phyloP scores from a whole-genome alignment of 2,113 vertebrate genomes.

The Eolophus roseicapilla region DNA sequence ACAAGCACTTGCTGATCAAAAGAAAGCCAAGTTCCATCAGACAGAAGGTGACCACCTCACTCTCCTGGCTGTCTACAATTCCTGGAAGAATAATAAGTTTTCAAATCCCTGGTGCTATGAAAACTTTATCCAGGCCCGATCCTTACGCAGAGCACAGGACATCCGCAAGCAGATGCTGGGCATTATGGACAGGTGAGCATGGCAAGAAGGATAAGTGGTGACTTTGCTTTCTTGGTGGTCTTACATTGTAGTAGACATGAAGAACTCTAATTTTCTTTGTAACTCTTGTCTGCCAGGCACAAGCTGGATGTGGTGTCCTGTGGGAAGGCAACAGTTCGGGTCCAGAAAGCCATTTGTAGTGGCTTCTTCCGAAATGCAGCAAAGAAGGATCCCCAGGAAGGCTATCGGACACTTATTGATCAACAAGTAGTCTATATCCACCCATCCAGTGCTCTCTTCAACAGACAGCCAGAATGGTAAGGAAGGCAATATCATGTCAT shows the following conservation, averaged over 20 bases:
- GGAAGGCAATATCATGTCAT: accelerated
- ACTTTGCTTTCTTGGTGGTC: not conserved
- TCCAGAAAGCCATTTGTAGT: slow-evolving; percentile 98
- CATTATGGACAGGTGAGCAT: slow-evolving; percentile 93
- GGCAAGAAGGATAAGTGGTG: not conserved
- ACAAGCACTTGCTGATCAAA: slow-evolving; percentile 96
- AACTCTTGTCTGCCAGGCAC: slow-evolving; percentile 74
- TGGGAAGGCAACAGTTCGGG: slow-evolving; percentile 94
- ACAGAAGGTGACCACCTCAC: slow-evolving; percentile 97
- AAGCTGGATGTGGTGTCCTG: slow-evolving; percentile 98
- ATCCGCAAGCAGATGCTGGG: slow-evolving; percentile 99
- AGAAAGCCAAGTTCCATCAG: slow-evolving; percentile 99
- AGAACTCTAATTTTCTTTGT: not conserved
- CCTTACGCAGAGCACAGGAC: slow-evolving; percentile 91
- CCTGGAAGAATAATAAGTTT: slow-evolving; percentile 99
- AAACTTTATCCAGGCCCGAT: slow-evolving; percentile 97
- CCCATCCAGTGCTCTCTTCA: slow-evolving; percentile 96
- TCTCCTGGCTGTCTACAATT: slow-evolving; percentile 97
- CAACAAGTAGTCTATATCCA: slow-evolving; percentile 99
- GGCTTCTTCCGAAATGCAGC: slow-evolving; percentile 98
- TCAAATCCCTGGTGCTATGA: slow-evolving; percentile 99
- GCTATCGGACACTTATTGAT: slow-evolving; percentile 95
- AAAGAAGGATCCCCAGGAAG: slow-evolving; percentile 98
- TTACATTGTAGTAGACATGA: not conserved
- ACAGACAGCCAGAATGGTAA: slow-evolving; percentile 97